Base-by-base conservation (phyloP, 2,797 vertebrate genomes). In the Botia almorhae region DNA sequence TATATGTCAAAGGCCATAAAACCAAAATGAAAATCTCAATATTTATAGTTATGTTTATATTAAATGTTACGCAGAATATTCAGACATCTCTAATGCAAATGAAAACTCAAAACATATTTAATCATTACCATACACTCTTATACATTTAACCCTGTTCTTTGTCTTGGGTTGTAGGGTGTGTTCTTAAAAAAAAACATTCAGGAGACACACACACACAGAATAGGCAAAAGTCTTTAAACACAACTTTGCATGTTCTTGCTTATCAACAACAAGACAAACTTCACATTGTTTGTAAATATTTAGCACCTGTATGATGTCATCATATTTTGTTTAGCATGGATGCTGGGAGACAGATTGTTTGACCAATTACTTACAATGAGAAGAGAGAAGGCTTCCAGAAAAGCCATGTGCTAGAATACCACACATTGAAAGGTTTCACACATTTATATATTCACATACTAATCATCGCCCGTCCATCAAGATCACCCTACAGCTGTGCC, bases 1-100 rank as follows among this genome's bases (percentile, higher is more conserved):
- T 94, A 94, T 94, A 93, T 94, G 94, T 94, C 94, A 95, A 92
- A 95, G 92, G 93, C 93, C 92, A 93, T 93, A 91, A 92, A 93
- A 94, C 87, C 89, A 82, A 43, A 88, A 87, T 82, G 82, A 78
- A 92, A 85, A 89, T 90, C 16, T 21, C 26, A 0, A 46, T 73
- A 16, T 17, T 17, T 46, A 14, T 11, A 26, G 8, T 46, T 46
- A 10, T 10, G 43, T 11, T 46, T 10, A 46, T 46, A 2, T 46
- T 46, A 11, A 7, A 51, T 26, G 16, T 85, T 87, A 69, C 87
- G 87, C 60, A 86, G 87, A 76, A 85, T 33, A 89, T 84, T 78
- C 81, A 48, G 74, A 82, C 67, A 87, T 77, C 64, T 53, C 77
- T 73, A 86, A 83, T 91, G 90, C 87, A 90, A 91, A 92, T 87